Conservation (phyloP, 2,888 invertebrate genomes). For the Limenitis camilla region DNA sequence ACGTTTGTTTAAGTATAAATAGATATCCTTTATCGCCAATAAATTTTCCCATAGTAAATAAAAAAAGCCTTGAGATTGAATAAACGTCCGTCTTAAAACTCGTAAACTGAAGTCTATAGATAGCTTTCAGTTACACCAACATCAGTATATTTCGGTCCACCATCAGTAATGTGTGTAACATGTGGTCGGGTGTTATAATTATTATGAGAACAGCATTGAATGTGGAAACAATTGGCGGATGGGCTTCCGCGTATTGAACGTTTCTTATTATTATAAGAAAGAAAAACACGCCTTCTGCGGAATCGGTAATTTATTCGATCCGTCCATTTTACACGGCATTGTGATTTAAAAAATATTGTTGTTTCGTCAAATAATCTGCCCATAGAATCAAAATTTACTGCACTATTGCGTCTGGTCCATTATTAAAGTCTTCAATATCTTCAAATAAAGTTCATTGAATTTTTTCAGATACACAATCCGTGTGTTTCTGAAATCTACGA, state of each 20-base stretch:
- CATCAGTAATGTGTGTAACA: slow-evolving; percentile 18
- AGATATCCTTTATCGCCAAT: not conserved
- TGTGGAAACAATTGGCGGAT: slow-evolving; percentile 19
- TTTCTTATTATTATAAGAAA: slow-evolving; percentile 5
- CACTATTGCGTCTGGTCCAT: slow-evolving; percentile 25
- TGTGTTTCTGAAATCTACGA: no score
- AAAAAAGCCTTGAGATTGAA: slow-evolving; percentile 16
- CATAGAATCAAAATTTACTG: no score
- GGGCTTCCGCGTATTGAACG: slow-evolving; percentile 18
- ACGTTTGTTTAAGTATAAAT: not conserved
- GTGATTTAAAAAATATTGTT: not conserved
- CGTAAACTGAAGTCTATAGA: slow-evolving; percentile 4
- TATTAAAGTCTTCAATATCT: no score
- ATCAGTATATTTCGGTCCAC: slow-evolving; percentile 26
- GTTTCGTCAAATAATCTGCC: not conserved
- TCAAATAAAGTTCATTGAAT: no score
- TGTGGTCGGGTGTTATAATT: slow-evolving; percentile 18
- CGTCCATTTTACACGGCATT: not conserved
- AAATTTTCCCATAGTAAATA: slow-evolving; percentile 13
- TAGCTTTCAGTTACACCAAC: slow-evolving; percentile 20
- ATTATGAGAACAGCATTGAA: slow-evolving; percentile 12
- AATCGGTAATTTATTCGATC: slow-evolving; percentile 1
- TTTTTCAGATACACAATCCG: no score
- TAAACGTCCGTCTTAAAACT: slow-evolving; percentile 3
- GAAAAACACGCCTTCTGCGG: slow-evolving; percentile 6